phyloP scores from a whole-genome alignment of 2,113 vertebrate genomes.

The Leiothrix lutea region DNA sequence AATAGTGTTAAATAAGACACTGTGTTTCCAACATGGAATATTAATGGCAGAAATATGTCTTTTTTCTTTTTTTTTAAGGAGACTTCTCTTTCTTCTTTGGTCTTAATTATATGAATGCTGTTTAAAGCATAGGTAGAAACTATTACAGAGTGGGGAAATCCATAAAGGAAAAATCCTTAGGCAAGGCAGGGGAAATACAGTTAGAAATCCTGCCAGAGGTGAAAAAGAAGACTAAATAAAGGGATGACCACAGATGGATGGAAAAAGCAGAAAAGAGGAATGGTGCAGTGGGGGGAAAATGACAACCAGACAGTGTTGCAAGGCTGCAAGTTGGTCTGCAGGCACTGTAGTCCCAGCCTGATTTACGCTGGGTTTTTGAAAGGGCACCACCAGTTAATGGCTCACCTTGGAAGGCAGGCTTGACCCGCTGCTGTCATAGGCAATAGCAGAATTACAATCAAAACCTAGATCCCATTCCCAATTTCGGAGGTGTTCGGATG shows the following conservation, averaged over 20 bases:
- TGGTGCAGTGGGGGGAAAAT: rapidly evolving
- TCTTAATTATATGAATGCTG: neutral
- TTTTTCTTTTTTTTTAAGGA: neutral
- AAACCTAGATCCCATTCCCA: neutral
- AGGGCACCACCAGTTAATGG: neutral
- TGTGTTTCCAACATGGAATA: neutral
- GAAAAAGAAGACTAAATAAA: neutral
- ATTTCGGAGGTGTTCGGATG: slow-evolving; percentile 32
- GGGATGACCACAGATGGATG: neutral
- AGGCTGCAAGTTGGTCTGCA: neutral
- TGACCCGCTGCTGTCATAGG: slow-evolving; percentile 6
- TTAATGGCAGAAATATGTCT: neutral
- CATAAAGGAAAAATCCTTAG: neutral
- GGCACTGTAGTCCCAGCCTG: neutral
- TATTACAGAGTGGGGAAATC: neutral
- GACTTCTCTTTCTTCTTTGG: neutral
- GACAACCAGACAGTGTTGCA: neutral
- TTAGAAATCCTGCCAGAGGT: neutral
- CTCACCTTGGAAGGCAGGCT: neutral
- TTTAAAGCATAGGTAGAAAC: neutral
- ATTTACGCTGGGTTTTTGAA: neutral
- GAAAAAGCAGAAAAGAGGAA: neutral
- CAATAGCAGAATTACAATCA: neutral
- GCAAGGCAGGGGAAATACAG: neutral
- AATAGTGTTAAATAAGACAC: neutral